Evolutionary conservation across 2,113 vertebrate species (phyloP), one percentile per base, ranked within the genome.

Genomic region (Pongo abelii): DNA sequence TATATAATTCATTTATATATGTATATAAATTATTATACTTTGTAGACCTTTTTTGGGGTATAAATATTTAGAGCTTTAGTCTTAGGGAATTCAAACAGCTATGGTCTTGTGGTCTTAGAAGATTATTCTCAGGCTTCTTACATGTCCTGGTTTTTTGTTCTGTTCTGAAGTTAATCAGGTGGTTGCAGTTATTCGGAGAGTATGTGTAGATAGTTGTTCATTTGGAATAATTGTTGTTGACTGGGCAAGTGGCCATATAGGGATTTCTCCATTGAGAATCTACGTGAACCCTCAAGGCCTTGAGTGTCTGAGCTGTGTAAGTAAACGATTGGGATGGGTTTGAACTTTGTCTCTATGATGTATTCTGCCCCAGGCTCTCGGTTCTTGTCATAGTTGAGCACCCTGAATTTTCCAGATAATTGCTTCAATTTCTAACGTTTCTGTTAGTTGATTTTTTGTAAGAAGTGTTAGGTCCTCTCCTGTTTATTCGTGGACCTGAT

Each of bases 111-210:
- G 52, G 48, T 87, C 46, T 97, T 85, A 84, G 27, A 74, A 38
- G 43, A 46, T 88, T 88, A 79, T 95, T 91, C 43, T 84, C 85
- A 92, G 70, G 83, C 30, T 91, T 89, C 38, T 91, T 85, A 50
- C 77, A 64, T 93, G 57, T 43, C 32, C 43, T 93, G 27, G 27
- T 43, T 89, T 93, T 96, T 89, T 84, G 52, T 75, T 84, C 32
- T 59, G 2, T 85, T 72, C 16, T 35, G 69, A 40, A 81, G 22
- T 86, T 92, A 27, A 95, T 74, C 48, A 77, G 17, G 64, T 81
- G n/a, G 43, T 40, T 94, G 50, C 46, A 67, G 80, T 97, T 79
- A 84, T 40, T 79, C 91, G 48, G 46, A 80, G 35, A 50, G 4
- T 77, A 40, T 72, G 23, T 88, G 16, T 30, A 80, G 86, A 75